These are phyloP conservation scores for Eutolmus rufibarbis DNA, from an alignment of 2,888 invertebrate species.

Conservation along the genomic window DNA sequence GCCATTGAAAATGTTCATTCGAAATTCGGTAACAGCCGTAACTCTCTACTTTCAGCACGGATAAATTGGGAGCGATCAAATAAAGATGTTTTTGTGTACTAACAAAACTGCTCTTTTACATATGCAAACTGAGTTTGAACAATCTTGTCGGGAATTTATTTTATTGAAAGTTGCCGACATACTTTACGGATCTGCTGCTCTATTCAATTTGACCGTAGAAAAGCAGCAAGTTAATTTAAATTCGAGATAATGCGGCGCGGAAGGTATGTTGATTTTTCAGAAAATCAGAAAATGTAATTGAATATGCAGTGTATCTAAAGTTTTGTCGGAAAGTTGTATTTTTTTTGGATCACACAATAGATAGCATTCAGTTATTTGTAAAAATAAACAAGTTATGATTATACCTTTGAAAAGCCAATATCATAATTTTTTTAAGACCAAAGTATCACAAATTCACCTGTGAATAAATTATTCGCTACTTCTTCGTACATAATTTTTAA, in stretches of 20 bases:
- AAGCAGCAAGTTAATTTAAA: neutral
- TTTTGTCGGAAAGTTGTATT: neutral
- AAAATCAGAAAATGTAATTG: neutral
- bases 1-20: conserved; percentile 2
- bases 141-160: conserved; percentile 28
- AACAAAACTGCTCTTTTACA: neutral
- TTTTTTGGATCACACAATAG: neutral
- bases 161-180: conserved; percentile 20
- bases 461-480: neutral
- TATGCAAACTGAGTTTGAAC: conserved; percentile 16
- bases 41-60: neutral
- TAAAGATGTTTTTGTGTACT: neutral
- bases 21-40: neutral
- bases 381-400: neutral
- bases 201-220: neutral
- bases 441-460: neutral
- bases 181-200: conserved; percentile 22
- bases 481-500: neutral
- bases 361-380: neutral
- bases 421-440: neutral
- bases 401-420: neutral
- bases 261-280: neutral
- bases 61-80: conserved; percentile 28
- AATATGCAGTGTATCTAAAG: neutral
- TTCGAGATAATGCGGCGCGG: neutral